Evolutionary conservation across 2,797 vertebrate species (phyloP).

Genomic region (Nannoperca obscura): DNA sequence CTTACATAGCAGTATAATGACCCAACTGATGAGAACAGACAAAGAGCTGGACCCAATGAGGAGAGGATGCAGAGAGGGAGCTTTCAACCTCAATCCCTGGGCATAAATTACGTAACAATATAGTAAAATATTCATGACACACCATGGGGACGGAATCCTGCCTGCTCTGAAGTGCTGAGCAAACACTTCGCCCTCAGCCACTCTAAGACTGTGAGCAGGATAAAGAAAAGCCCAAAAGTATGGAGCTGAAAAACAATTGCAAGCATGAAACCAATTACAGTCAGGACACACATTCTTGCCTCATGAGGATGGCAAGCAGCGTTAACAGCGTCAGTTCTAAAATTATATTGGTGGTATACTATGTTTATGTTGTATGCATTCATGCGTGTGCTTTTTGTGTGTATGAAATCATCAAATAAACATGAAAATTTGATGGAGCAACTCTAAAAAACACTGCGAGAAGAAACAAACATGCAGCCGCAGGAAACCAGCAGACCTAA

Average conservation of each 20-base stretch:
- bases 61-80: slow-evolving; percentile 64
- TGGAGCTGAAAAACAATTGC: slow-evolving; percentile 55
- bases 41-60: slow-evolving; percentile 59
- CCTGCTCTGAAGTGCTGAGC: slow-evolving; percentile 79
- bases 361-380: slow-evolving; percentile 25
- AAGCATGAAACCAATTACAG: slow-evolving; percentile 21
- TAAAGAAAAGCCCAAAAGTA: slow-evolving; percentile 54
- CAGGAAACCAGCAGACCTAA: not conserved
- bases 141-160: slow-evolving; percentile 74
- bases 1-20: slow-evolving; percentile 66
- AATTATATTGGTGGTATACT: slow-evolving; percentile 2
- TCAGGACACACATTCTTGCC: slow-evolving; percentile 21
- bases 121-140: slow-evolving; percentile 83
- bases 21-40: slow-evolving; percentile 63
- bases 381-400: slow-evolving; percentile 2
- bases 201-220: slow-evolving; percentile 60
- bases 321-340: slow-evolving; percentile 1
- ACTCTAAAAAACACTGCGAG: not conserved
- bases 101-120: slow-evolving; percentile 76
- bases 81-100: slow-evolving; percentile 73
- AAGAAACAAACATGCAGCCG: not conserved
- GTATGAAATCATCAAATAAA: slow-evolving; percentile 31
- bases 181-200: slow-evolving; percentile 74
- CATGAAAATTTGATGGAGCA: slow-evolving; percentile 36
- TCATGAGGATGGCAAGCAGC: slow-evolving; percentile 23